Evolutionary conservation across 2,797 vertebrate species (phyloP).

Genomic region (Hipposideros larvatus): DNA sequence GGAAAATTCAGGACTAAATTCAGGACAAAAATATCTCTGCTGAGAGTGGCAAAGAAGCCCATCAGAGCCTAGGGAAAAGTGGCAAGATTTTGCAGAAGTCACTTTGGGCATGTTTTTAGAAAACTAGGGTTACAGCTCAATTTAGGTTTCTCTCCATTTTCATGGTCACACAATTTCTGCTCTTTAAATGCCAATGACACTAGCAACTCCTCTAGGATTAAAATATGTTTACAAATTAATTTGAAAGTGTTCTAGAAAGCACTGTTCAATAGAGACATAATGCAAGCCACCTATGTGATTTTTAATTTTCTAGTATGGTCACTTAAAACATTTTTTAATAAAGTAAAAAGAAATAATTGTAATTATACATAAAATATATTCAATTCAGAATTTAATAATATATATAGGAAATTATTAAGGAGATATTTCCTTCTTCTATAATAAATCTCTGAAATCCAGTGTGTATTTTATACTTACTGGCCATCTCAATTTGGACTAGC

Average conservation of each 20-base stretch:
- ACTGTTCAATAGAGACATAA: not conserved
- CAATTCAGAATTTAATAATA: not conserved
- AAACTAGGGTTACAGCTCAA: not conserved
- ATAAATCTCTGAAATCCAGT: not conserved
- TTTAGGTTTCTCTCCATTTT: conserved; percentile 11
- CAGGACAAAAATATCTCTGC: not conserved
- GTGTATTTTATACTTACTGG: not conserved
- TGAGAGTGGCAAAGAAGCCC: not conserved
- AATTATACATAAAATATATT: not conserved
- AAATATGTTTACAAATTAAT: conserved; percentile 35
- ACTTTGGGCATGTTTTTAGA: not conserved
- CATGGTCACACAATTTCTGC: conserved; percentile 18
- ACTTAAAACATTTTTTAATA: not conserved
- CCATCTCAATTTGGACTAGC: not conserved
- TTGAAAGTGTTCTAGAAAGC: conserved; percentile 10
- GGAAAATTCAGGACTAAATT: not conserved
- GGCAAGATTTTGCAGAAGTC: not conserved
- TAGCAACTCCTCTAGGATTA: conserved; percentile 11
- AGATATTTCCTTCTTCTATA: not conserved
- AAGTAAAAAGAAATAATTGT: not conserved
- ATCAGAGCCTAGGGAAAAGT: not conserved
- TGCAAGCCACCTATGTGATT: not conserved
- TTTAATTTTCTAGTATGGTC: not conserved
- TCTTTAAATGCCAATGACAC: not conserved
- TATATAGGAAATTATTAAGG: not conserved